Conservation (phyloP, 1,140 invertebrate genomes). For the Lasioglossum albipes region DNA sequence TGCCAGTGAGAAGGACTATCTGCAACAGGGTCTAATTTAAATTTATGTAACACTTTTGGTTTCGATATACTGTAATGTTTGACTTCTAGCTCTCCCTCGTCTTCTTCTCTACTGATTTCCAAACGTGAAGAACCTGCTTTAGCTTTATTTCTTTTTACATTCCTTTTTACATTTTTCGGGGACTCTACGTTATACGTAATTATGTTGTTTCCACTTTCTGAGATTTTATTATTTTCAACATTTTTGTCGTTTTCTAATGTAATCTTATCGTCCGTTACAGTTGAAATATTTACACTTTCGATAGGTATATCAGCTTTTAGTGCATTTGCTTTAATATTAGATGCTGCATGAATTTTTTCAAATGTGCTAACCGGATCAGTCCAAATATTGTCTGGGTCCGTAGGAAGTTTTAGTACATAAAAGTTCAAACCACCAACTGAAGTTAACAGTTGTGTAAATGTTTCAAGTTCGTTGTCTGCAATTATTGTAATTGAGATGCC, state of each 20-base stretch:
- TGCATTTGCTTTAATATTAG: slow-evolving; percentile 25
- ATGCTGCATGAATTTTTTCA: slow-evolving; percentile 65
- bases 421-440: slow-evolving; percentile 79
- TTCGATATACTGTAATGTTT: neutral
- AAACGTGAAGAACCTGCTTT: slow-evolving; percentile 35
- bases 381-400: slow-evolving; percentile 75
- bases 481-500: slow-evolving; percentile 87
- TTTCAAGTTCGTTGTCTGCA: slow-evolving; percentile 81
- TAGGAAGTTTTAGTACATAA: slow-evolving; percentile 78
- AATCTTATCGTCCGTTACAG: slow-evolving; percentile 6
- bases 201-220: neutral
- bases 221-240: slow-evolving; percentile 2
- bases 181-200: slow-evolving; percentile 2
- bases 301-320: slow-evolving; percentile 24
- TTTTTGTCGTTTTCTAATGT: neutral
- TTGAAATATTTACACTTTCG: slow-evolving; percentile 38
- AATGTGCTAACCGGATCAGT: slow-evolving; percentile 60
- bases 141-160: slow-evolving; percentile 19
- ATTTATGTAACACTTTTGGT: slow-evolving; percentile 30
- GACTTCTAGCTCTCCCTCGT: neutral
- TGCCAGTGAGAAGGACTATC: slow-evolving; percentile 54
- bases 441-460: slow-evolving; percentile 82
- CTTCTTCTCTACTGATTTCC: slow-evolving; percentile 10
- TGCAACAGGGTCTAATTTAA: slow-evolving; percentile 39
- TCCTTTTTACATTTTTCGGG: neutral